Percentiles rank a stretch among this genome's conserved stretches.
These are phyloP conservation scores for Andrena cerasifolii DNA, from an alignment of 1,140 invertebrate genomes.

Conservation along the genomic window DNA sequence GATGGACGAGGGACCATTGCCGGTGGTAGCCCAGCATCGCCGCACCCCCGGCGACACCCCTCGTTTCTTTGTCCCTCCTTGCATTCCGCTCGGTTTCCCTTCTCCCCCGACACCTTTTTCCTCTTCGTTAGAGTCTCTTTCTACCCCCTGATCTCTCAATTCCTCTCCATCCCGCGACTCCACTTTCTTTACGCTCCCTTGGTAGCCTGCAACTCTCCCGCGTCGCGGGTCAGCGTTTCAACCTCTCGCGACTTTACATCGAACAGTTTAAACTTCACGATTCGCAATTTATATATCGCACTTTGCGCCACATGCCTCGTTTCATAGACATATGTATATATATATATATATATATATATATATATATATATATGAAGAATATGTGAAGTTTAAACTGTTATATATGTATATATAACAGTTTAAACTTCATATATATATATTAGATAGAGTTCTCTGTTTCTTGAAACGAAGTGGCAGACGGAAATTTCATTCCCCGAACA, in stretches of 20 bases:
- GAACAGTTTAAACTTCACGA: no score
- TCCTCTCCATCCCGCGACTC: conserved; percentile 10
- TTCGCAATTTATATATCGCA: no score
- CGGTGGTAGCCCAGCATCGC: conserved; percentile 37
- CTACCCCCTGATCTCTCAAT: conserved; percentile 4
- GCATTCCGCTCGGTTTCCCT: background rate
- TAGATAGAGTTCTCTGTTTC: no score
- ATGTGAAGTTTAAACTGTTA: no score
- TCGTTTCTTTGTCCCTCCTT: background rate
- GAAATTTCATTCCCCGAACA: no score
- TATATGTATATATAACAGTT: no score
- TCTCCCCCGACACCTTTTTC: background rate
- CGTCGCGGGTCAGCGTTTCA: conserved; percentile 25
- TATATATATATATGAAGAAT: no score
- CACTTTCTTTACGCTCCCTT: conserved; percentile 10
- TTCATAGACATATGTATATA: no score
- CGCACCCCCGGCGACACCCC: background rate
- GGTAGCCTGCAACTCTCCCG: conserved; percentile 18
- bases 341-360: no score
- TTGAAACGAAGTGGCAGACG: no score
- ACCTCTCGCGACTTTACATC: conserved; percentile 6
- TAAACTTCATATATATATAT: no score
- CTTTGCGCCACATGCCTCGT: no score
- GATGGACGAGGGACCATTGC: conserved; percentile 68
- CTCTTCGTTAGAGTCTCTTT: conserved; percentile 7